Evolutionary conservation across 2,113 vertebrate species (phyloP), one percentile per base, ranked within the genome.

Genomic region (Oryctolagus cuniculus): DNA sequence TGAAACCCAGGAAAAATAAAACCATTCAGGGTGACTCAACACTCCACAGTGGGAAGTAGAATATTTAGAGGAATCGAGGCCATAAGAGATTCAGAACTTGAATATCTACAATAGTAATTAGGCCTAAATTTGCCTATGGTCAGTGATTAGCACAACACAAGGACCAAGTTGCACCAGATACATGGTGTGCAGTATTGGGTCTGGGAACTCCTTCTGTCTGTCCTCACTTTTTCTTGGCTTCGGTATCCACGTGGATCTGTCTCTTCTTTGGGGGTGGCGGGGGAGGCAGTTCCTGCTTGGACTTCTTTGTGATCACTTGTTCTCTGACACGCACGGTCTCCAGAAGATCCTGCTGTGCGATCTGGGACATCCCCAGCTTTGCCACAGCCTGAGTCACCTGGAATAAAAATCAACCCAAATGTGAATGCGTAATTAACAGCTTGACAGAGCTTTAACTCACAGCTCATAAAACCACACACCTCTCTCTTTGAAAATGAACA

Each of bases 341-440:
- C 88, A 97, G 96, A 53, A 98, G 91, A 16, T 98, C 95, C 90
- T 97, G 98, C 92, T 98, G 99, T 73, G 98, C 98, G 90, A 98
- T 90, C 61, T 98, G 99, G 64, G 98, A 96, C 97, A 99, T 97
- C 31, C 99, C 99, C 80, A 98, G 27, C 0, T 98, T 98, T 10
- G 99, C 98, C n/a, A 99, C 98, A 25, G 99, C 98, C 96, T 99
- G 98, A 94, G 99, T 99, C 64, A 99, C 99, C 99, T 99, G 95
- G 81, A 96, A 94, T 27, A 78, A 95, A 94, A 69, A 67, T 4
- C 25, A 80, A 6, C 31, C n/a, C 3, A 5, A 29, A n/a, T 58
- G 75, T 74, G 36, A 55, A 22, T 9, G 27, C 55, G 53, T 64
- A 22, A 53, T 5, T 25, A 73, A 61, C 4, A 16, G 4, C 22